Evolutionary conservation across 2,113 vertebrate species (phyloP).

Genomic region (Cryptotis parvus): DNA sequence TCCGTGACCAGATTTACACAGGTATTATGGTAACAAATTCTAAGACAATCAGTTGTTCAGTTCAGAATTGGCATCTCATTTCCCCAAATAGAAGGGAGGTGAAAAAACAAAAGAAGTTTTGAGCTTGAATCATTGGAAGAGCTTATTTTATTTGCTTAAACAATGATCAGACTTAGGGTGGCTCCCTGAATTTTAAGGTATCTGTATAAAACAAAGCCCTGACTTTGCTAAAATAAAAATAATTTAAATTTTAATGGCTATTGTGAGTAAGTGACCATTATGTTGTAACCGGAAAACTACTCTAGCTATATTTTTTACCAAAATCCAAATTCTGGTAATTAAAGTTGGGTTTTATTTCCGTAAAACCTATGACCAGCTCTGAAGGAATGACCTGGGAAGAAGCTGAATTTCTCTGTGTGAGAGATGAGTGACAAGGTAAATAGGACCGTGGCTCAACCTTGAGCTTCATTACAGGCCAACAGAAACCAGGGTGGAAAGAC

Average conservation of each 20-base stretch:
- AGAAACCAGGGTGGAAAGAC: slow-evolving; percentile 14
- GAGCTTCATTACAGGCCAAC: slow-evolving; percentile 1
- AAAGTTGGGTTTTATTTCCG: slow-evolving; percentile 77
- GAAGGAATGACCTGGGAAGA: slow-evolving; percentile 64
- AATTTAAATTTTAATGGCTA: slow-evolving; percentile 67
- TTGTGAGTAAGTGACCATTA: slow-evolving; percentile 65
- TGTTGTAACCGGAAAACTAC: slow-evolving; percentile 74
- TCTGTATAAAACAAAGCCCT: slow-evolving; percentile 42
- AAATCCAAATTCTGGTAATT: neutral
- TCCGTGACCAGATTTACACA: neutral
- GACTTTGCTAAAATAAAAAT: slow-evolving; percentile 50
- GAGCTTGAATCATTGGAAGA: slow-evolving; percentile 26
- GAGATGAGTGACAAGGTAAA: slow-evolving; percentile 69
- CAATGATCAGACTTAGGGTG: neutral
- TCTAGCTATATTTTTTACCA: slow-evolving; percentile 56
- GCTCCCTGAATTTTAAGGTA: neutral
- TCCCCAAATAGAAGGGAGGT: slow-evolving; percentile 34
- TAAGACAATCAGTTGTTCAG: neutral
- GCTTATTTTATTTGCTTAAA: slow-evolving; percentile 48
- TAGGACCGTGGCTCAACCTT: slow-evolving; percentile 35
- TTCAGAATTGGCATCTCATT: slow-evolving; percentile 32
- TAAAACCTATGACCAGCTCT: slow-evolving; percentile 68
- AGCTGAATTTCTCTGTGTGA: slow-evolving; percentile 64
- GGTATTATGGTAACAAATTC: neutral
- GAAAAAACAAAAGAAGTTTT: slow-evolving; percentile 49